phyloP scores from a whole-genome alignment of 2,888 invertebrate genomes.

The Nomada flava region DNA sequence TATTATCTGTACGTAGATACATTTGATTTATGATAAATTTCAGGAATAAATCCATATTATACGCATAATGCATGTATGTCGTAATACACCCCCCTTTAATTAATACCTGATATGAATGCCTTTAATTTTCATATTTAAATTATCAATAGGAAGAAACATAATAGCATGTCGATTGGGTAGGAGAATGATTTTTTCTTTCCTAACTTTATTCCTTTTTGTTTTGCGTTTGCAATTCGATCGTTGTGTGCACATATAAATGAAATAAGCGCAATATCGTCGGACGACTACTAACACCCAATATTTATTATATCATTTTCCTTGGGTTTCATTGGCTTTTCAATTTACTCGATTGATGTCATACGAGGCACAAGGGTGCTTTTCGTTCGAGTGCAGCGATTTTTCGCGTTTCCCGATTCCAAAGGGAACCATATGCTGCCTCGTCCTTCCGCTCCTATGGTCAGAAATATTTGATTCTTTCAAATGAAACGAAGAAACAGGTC shows the following conservation, averaged over 20 bases:
- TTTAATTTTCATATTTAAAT: no score
- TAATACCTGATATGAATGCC: no score
- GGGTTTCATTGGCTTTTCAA: slow-evolving; percentile 29
- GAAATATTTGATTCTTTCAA: slow-evolving; percentile 2
- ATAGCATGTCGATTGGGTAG: not conserved
- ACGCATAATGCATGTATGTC: no score
- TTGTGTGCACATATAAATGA: slow-evolving; percentile 12
- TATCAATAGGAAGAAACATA: not conserved
- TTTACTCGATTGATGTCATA: slow-evolving; percentile 17
- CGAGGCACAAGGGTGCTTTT: slow-evolving; percentile 35
- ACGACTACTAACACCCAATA: slow-evolving; percentile 17
- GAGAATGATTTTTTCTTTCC: no score
- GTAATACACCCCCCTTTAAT: no score
- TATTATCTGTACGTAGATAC: not conserved
- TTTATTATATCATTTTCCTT: slow-evolving; percentile 46
- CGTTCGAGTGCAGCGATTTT: slow-evolving; percentile 42
- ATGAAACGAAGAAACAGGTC: no score
- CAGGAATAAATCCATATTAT: not conserved
- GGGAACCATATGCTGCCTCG: slow-evolving; percentile 21
- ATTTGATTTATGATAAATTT: not conserved
- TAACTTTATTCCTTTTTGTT: not conserved
- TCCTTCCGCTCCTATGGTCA: slow-evolving; percentile 4
- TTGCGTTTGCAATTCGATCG: not conserved
- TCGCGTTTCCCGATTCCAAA: slow-evolving; percentile 24
- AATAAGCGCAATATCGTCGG: slow-evolving; percentile 30